Base-by-base conservation (phyloP, 2,888 invertebrate genomes). In the Calliscelio sp. region DNA sequence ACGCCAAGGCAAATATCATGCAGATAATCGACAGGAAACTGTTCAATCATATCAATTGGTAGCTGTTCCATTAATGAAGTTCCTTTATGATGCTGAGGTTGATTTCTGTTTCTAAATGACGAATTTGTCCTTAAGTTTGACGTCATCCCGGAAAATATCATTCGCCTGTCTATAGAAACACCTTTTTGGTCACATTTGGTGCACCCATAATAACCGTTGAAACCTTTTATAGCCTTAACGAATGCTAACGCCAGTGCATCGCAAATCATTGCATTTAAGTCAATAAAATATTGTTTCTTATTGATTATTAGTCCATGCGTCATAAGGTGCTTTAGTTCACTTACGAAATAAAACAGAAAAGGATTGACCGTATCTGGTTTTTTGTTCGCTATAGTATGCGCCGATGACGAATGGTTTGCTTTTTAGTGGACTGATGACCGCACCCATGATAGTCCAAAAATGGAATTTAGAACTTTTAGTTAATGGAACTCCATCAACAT, bases 1-100 rank as follows among this genome's bases (percentile, higher is more conserved):
- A 63, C 63, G 8, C 63, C 63, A 16, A 63, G 44, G 25, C 63
- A 44, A 44, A 41, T 25, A 20, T n/a, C 6, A 14, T 63, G 63
- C 24, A 63, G n/a, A 25, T 63, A 63, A 25, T 63, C 63, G 1
- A 63, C 44, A 5, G 63, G 63, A 44, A 63, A 63, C 25, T 63
- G 63, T 7, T 18, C n/a, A 2, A 63, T 16, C 63, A 63, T 63
- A 20, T 63, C 63, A 5, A 44, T 44, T 44, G 16, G 11, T 16
- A 63, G 28, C 20, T 44, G 25, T 20, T 63, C 44, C 44, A 63
- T 44, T 41, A 41, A 41, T 4, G 63, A 63, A 16, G 4, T n/a
- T 44, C 24, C 25, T 44, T 44, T 63, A 35, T 63, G 63, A 25
- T 63, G 63, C 4, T 44, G 11, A 25, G 44, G 44, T 25, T 63